Evolutionary conservation across 1,140 invertebrate genomes (phyloP), one percentile per base, ranked within the genome.

Genomic region (Cherax destructor): DNA sequence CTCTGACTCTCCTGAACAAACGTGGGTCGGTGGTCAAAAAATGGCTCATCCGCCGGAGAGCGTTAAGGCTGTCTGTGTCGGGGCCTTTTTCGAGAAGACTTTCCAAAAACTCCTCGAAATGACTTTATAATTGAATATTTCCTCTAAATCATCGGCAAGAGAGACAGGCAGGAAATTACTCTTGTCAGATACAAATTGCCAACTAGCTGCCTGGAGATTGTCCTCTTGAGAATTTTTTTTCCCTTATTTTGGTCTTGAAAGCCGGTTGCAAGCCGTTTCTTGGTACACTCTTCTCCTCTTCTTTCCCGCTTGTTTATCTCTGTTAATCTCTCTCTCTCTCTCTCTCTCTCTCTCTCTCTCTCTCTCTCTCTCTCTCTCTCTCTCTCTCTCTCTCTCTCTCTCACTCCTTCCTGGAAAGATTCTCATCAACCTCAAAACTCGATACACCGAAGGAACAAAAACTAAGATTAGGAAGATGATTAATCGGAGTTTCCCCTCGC

Each of bases 391-490:
- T 41, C 30, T 41, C 30, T 41, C 30, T 41, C 30, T 41, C 30
- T 41, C 30, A 1, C 30, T 41, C 30, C 30, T 41, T 41, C 30
- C 30, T 41, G 56, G 9, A 9, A 59, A 59, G 56, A 59, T 21
- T 18, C 13, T 69, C 65, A 21, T 69, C 65, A 21, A 69, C 65
- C 65, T 16, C 9, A 16, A 16, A 59, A 9, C 56, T 59, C 56
- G 21, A 69, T 69, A 69, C 65, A 69, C 65, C 21, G 65, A 21
- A 6, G 21, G 13, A 41, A 18, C 65, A 69, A 69, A 69, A 69
- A 69, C 21, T 69, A 18, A 69, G 65, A 69, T 69, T 69, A 69
- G 13, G 65, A 41, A 79, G 30, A 79, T 79, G 78, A 79, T 79
- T 79, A 79, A 79, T 79, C 49, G 78, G 50, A 41, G 49, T 79